Conservation (phyloP, 2,113 vertebrate genomes). For the Porphyrio hochstetteri region DNA sequence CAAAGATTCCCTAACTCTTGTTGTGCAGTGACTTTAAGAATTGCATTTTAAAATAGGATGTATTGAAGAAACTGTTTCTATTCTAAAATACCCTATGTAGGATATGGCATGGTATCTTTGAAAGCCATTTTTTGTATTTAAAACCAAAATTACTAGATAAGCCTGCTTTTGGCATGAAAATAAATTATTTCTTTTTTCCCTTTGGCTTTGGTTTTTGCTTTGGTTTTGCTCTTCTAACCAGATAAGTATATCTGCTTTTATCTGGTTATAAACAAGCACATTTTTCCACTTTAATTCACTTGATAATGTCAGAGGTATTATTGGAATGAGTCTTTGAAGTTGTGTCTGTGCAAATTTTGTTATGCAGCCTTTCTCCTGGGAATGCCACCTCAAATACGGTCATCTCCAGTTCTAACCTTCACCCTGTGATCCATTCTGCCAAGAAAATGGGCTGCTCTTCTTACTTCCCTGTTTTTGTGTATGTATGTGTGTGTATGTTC, state of each 20-base stretch:
- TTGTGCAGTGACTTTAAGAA: background rate
- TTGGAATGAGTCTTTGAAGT: background rate
- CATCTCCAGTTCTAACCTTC: background rate
- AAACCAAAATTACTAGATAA: background rate
- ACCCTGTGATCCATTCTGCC: background rate
- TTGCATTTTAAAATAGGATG: constrained; percentile 8
- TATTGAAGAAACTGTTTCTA: background rate
- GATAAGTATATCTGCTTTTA: background rate
- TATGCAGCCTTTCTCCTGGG: background rate
- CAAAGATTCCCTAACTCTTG: constrained; percentile 4
- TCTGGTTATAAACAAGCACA: background rate
- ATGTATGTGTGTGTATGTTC: constrained; percentile 56
- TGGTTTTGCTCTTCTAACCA: constrained; percentile 6
- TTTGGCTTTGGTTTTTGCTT: background rate
- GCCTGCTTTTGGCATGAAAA: background rate
- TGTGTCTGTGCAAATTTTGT: background rate
- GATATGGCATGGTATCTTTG: background rate
- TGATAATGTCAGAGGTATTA: background rate
- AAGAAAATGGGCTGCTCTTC: background rate
- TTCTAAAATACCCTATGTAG: background rate
- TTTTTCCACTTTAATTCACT: background rate
- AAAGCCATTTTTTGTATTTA: background rate
- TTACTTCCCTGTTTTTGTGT: constrained; percentile 41
- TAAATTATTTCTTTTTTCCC: background rate
- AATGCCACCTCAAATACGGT: background rate